Conservation (phyloP, 1,140 invertebrate species). For the Panagrolaimus sp. region DNA sequence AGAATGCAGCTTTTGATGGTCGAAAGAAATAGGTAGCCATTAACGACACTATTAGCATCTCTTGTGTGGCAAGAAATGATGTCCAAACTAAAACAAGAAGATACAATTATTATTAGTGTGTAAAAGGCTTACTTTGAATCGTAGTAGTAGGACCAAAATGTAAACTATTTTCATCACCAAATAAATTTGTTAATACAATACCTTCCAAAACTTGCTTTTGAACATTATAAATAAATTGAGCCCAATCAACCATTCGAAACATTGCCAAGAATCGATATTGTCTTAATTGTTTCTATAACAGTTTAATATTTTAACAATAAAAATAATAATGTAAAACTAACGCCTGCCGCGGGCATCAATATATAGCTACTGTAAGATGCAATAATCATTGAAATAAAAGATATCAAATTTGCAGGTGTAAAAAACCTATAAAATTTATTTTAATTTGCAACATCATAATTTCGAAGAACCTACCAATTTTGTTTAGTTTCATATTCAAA, state of each 20-base stretch:
- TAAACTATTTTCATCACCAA: slow-evolving; percentile 29
- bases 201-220: slow-evolving; percentile 55
- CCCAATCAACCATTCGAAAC: slow-evolving; percentile 49
- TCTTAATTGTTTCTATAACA: slow-evolving; percentile 17
- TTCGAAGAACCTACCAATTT: background rate
- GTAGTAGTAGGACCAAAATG: slow-evolving; percentile 40
- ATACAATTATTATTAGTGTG: background rate
- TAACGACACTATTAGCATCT: slow-evolving; percentile 49
- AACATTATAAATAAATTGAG: slow-evolving; percentile 42
- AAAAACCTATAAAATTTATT: slow-evolving; percentile 41
- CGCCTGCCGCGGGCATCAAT: slow-evolving; percentile 46
- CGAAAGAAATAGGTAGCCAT: slow-evolving; percentile 37
- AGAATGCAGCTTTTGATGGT: slow-evolving; percentile 23
- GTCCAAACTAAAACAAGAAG: slow-evolving; percentile 40
- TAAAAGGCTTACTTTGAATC: slow-evolving; percentile 39
- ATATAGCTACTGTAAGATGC: slow-evolving; percentile 55
- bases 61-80: slow-evolving; percentile 47
- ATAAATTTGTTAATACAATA: slow-evolving; percentile 37
- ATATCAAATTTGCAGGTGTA: slow-evolving; percentile 47
- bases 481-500: slow-evolving; percentile 34
- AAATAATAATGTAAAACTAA: slow-evolving; percentile 17
- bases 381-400: slow-evolving; percentile 47
- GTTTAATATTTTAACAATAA: slow-evolving; percentile 12
- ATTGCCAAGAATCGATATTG: slow-evolving; percentile 41
- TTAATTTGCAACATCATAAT: background rate